phyloP scores from a whole-genome alignment of 2,797 vertebrate species.

The Sebastiscus albofasciatus region DNA sequence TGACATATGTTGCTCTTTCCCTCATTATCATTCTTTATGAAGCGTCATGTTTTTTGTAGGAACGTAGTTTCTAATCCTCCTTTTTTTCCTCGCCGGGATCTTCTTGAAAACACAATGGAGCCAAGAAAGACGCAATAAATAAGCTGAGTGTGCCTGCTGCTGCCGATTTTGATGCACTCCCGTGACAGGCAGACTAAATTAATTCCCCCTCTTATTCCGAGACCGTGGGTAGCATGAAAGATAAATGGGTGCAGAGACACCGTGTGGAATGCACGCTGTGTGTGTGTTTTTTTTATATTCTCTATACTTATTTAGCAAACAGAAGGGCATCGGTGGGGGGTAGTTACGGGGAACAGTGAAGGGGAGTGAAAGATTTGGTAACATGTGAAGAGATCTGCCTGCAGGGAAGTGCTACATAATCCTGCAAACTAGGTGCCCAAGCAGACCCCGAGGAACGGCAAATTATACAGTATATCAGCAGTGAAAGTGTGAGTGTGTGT shows the following conservation, averaged over 20 bases:
- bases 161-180: slow-evolving; percentile 44
- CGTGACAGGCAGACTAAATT: slow-evolving; percentile 52
- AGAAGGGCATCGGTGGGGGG: slow-evolving; percentile 17
- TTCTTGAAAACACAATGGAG: slow-evolving; percentile 47
- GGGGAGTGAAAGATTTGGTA: slow-evolving; percentile 28
- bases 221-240: slow-evolving; percentile 34
- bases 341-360: slow-evolving; percentile 1
- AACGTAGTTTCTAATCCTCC: slow-evolving; percentile 38
- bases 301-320: slow-evolving; percentile 60
- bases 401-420: slow-evolving; percentile 65
- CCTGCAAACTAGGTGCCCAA: slow-evolving; percentile 58
- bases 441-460: slow-evolving; percentile 34
- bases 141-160: slow-evolving; percentile 16
- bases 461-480: slow-evolving; percentile 19
- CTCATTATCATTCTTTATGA: slow-evolving; percentile 65
- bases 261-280: not conserved
- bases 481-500: not conserved
- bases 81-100: slow-evolving; percentile 14
- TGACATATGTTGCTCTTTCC: slow-evolving; percentile 56
- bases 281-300: slow-evolving; percentile 18
- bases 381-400: slow-evolving; percentile 50
- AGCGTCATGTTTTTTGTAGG: slow-evolving; percentile 34
- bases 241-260: slow-evolving; percentile 60
- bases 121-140: slow-evolving; percentile 36
- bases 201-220: slow-evolving; percentile 52